These are phyloP conservation scores for Bimastos eiseni DNA, from an alignment of 2,888 invertebrate species.

Conservation along the genomic window DNA sequence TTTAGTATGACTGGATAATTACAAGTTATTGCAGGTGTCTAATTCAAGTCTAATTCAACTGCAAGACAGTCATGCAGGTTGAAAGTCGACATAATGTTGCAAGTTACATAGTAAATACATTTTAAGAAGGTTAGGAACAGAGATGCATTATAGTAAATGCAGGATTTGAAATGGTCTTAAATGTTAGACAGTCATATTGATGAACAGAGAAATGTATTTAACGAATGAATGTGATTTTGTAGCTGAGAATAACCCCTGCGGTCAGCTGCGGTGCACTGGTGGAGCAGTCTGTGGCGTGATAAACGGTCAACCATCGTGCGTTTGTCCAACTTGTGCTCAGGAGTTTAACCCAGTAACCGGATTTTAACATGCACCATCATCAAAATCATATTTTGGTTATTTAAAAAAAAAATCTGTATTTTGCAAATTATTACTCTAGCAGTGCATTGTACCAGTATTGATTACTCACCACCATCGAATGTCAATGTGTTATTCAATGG, in stretches of 20 bases:
- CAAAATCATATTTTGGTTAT: neutral
- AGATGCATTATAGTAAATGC: neutral
- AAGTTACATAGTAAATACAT: neutral
- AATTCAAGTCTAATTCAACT: too few species aligned
- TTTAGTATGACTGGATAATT: too few species aligned
- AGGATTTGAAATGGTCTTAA: neutral
- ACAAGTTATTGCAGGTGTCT: too few species aligned
- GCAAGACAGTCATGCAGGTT: too few species aligned
- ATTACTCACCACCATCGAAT: neutral
- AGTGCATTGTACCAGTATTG: neutral
- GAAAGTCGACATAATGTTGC: neutral
- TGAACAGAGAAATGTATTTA: neutral
- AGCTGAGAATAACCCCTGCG: neutral
- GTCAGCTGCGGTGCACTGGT: neutral
- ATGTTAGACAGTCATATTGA: neutral
- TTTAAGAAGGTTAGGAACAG: too few species aligned
- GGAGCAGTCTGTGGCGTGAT: neutral
- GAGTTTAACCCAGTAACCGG: neutral
- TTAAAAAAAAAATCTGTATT: too few species aligned
- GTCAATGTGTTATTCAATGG: neutral
- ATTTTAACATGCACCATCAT: neutral
- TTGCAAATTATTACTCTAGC: neutral
- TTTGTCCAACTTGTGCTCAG: neutral
- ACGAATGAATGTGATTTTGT: neutral
- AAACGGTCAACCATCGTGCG: neutral